Evolutionary conservation across 2,888 invertebrate genomes (phyloP).

Genomic region (Acanthoscelides obtectus): DNA sequence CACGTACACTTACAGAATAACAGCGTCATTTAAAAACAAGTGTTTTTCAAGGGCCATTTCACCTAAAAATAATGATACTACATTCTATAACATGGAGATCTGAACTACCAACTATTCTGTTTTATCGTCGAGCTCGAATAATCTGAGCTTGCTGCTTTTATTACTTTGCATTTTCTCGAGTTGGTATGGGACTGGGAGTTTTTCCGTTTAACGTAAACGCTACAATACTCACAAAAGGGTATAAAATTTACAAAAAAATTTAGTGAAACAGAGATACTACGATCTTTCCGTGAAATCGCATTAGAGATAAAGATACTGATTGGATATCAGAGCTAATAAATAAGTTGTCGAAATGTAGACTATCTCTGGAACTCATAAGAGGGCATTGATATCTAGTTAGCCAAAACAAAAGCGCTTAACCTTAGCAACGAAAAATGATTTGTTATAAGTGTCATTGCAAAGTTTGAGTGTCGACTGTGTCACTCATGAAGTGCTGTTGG

Average conservation of each 20-base stretch:
- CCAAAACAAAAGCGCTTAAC: too few relatives aligned
- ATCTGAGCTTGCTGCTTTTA: constrained; percentile 29
- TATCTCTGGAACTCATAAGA: too few relatives aligned
- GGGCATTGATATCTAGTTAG: too few relatives aligned
- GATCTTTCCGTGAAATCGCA: too few relatives aligned
- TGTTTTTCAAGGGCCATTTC: constrained; percentile 46
- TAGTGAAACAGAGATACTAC: too few relatives aligned
- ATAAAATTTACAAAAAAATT: not conserved
- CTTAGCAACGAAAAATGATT: too few relatives aligned
- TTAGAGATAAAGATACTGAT: too few relatives aligned
- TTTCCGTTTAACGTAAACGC: not conserved
- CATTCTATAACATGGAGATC: constrained; percentile 37
- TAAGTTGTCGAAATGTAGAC: too few relatives aligned
- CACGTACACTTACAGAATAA: constrained; percentile 49
- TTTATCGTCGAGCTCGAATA: constrained; percentile 28
- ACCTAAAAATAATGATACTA: constrained; percentile 42
- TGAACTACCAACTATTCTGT: constrained; percentile 13
- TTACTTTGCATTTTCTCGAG: constrained; percentile 13
- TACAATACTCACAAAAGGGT: not conserved
- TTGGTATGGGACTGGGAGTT: not conserved
- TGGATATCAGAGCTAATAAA: too few relatives aligned
- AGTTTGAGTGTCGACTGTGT: too few relatives aligned
- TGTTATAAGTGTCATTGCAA: too few relatives aligned
- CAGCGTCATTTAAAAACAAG: constrained; percentile 47
- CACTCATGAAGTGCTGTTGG: too few relatives aligned